Evolutionary conservation across 2,888 invertebrate species (phyloP), one percentile per base, ranked within the genome.

Genomic region (Phrixothrix hirtus): DNA sequence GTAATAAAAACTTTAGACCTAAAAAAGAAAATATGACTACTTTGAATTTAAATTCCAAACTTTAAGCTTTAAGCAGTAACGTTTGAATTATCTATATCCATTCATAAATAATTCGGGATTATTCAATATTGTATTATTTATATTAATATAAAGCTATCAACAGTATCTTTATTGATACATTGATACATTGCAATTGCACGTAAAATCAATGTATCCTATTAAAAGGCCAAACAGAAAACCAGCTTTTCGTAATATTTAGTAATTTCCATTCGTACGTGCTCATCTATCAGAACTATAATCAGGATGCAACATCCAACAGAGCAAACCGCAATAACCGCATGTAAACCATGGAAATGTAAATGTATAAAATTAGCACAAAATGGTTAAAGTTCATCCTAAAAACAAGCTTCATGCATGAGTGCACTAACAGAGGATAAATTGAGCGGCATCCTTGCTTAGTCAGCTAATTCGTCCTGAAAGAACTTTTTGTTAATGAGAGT

Each of bases 381-480:
- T 36, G 48, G 30, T 43, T 37, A 49, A 39, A 48, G 44, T 51
- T 39, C 39, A 38, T 44, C 37, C 34, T 17, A 52, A 52, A 58
- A 52, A 25, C 34, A 41, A 44, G 42, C 38, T 42, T 31, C 45
- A 52, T 55, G 57, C 59, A 59, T 57, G 56, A 50, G 45, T 46
- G 45, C 51, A 44, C 50, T 53, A 37, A 48, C 56, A 46, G 36
- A 39, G 46, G 46, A 53, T 59, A 57, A 57, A 57, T 59, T 53
- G 55, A 50, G 52, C 51, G 51, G 51, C 51, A 49, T 51, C 48
- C 34, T 21, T 45, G 55, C 58, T 26, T 42, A 47, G 55, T 54
- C 54, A 51, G 56, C 59, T 59, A 59, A 59, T 59, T 57, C 51
- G 48, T 54, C 43, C 45, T 45, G 43, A 48, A 52, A 42, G 34